These are phyloP conservation scores for Phylloscopus collybita DNA, from an alignment of 2,797 vertebrate species.

Conservation along the genomic window DNA sequence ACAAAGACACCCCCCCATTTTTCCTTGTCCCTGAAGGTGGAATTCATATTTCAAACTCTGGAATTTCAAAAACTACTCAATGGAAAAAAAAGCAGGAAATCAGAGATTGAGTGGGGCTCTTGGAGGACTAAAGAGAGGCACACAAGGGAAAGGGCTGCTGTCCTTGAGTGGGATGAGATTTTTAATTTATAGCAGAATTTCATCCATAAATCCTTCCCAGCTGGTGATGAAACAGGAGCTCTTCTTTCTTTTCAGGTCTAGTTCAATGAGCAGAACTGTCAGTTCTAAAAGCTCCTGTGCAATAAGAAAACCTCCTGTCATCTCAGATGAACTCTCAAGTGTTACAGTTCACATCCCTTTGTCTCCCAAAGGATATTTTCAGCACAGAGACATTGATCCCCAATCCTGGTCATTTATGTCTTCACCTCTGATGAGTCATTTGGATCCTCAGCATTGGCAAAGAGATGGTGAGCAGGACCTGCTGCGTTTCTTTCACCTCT, in stretches of 20 bases:
- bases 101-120: background rate
- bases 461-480: constrained; percentile 1
- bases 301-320: constrained; percentile 7
- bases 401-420: background rate
- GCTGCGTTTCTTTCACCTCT: background rate
- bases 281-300: background rate
- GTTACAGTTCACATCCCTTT: background rate
- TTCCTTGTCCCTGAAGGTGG: background rate
- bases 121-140: background rate
- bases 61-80: background rate
- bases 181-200: background rate
- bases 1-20: background rate
- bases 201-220: background rate
- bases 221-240: background rate
- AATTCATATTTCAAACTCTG: background rate
- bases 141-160: background rate
- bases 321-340: background rate
- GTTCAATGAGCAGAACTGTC: constrained; percentile 19
- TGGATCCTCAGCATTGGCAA: background rate
- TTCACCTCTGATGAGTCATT: background rate
- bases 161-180: background rate
- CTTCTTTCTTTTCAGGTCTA: constrained; percentile 8
- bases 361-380: background rate
- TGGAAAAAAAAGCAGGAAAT: background rate
- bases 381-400: background rate